Percentiles rank a stretch among this genome's conserved stretches.
Evolutionary conservation across 1,140 invertebrate species (phyloP).

Genomic region (Aphaenogaster ashmeadi): DNA sequence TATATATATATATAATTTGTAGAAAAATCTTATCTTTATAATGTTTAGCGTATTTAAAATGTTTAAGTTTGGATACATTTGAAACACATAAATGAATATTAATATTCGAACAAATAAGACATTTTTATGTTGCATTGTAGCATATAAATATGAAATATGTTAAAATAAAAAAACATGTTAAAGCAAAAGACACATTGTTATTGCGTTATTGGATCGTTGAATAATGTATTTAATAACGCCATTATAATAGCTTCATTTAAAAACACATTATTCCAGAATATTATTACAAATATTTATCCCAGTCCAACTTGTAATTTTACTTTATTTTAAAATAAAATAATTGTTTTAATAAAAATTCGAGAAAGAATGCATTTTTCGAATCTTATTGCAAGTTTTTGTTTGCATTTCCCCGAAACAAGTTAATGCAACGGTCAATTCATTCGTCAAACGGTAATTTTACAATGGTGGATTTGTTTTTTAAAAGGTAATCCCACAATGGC

Average conservation of each 20-base stretch:
- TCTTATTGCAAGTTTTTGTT: background rate
- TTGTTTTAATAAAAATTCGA: background rate
- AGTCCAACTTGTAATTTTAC: background rate
- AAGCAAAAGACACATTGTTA: no score
- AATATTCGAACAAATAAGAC: background rate
- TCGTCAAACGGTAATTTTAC: background rate
- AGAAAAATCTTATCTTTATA: background rate
- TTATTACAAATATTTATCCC: background rate
- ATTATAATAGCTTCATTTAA: constrained; percentile 14
- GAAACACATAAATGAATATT: background rate
- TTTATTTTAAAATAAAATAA: constrained; percentile 2
- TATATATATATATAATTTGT: background rate
- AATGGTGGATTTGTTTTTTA: background rate
- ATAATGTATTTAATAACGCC: constrained; percentile 5
- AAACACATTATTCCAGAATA: background rate
- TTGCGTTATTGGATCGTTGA: no score
- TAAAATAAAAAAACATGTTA: background rate
- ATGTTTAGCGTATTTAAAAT: background rate
- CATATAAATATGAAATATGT: background rate
- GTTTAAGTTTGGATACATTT: background rate
- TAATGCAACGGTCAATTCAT: background rate
- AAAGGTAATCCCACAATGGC: background rate
- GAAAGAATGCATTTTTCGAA: background rate
- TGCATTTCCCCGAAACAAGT: background rate
- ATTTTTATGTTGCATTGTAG: background rate